These are phyloP conservation scores for Apostichopus leukothele DNA, from an alignment of 53 echinoderm and acorn worm species.

Conservation along the genomic window DNA sequence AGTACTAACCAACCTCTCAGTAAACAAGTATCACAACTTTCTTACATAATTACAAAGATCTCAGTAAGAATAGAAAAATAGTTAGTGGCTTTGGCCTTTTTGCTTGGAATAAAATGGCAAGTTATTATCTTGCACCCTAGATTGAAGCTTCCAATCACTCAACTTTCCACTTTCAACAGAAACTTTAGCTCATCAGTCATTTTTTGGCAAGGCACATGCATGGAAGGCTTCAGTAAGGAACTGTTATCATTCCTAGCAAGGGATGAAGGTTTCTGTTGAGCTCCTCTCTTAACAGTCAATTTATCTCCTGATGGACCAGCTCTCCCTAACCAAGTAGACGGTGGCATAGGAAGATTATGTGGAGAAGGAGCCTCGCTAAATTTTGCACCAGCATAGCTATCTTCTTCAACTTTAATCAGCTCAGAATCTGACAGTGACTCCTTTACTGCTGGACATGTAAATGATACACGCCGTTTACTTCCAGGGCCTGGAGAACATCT, in stretches of 20 bases:
- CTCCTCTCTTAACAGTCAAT: constrained; percentile 1
- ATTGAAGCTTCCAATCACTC: neutral
- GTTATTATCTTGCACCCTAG: constrained; percentile 20
- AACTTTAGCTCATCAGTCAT: constrained; percentile 53
- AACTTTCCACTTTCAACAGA: constrained; percentile 56
- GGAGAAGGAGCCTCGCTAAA: constrained; percentile 91
- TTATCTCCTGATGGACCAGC: neutral
- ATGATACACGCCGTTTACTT: constrained; percentile 32
- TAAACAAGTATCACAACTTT: neutral
- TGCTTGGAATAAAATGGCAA: constrained; percentile 43
- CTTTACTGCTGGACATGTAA: neutral
- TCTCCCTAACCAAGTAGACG: constrained; percentile 64
- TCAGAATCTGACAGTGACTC: constrained; percentile 43
- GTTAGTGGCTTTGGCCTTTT: constrained; percentile 26
- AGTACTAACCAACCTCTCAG: neutral
- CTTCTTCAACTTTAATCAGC: constrained; percentile 22
- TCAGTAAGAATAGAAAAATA: constrained; percentile 34
- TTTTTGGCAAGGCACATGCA: constrained; percentile 46
- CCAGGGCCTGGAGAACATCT: neutral
- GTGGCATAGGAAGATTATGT: constrained; percentile 77
- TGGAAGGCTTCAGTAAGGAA: constrained; percentile 15
- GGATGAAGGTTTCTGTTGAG: neutral
- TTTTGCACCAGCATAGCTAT: constrained; percentile 84
- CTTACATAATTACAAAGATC: neutral
- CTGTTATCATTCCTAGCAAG: neutral